Base-by-base conservation (phyloP, 2,113 vertebrate genomes). In the Elephantulus edwardii region DNA sequence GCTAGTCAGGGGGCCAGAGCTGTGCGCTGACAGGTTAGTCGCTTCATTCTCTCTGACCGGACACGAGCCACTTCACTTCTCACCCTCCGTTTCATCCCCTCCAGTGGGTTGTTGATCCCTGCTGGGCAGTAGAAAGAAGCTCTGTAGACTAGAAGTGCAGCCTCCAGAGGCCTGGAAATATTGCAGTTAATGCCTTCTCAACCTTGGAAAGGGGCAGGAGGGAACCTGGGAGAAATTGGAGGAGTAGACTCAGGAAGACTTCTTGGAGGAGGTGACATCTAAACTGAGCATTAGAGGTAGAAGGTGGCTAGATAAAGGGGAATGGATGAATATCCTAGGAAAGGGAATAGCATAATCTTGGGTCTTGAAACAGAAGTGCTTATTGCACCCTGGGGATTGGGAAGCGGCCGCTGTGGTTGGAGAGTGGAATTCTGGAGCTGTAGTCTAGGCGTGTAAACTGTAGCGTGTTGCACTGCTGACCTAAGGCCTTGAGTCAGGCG, bases 21-120 rank as follows among this genome's bases (percentile, higher is more conserved):
- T 60, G 20, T 40, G 62, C 68, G 16, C 52, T 17, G 42, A 30
- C 54, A 30, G 4, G 35, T 40, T 83, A 22, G 52, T 26, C 1
- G 0, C n/a, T 62, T 11, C 0, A 0, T 20, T 0, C 13, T 70
- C 58, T 2, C 66, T 75, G 0, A 0, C 77, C 40, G 3, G 30
- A 5, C 60, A 68, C 2, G 12, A 30, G 62, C 44, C 64, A 0
- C 44, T 3, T 38, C 12, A 6, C 50, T 48, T 80, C 33, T 60
- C 54, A 62, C 42, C 62, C 58, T 86, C 33, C 48, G 19, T 56
- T 42, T 70, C 42, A 17, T 20, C n/a, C 87, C 24, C 16, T 13
- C 1, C 6, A 0, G 0, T 2, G 24, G 30, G 8, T 17, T 5
- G 22, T 2, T 2, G 52, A 1, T 9, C 40, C 75, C 44, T 28